These are phyloP conservation scores for Macropis europaea DNA, from an alignment of 2,888 invertebrate species.

Conservation along the genomic window DNA sequence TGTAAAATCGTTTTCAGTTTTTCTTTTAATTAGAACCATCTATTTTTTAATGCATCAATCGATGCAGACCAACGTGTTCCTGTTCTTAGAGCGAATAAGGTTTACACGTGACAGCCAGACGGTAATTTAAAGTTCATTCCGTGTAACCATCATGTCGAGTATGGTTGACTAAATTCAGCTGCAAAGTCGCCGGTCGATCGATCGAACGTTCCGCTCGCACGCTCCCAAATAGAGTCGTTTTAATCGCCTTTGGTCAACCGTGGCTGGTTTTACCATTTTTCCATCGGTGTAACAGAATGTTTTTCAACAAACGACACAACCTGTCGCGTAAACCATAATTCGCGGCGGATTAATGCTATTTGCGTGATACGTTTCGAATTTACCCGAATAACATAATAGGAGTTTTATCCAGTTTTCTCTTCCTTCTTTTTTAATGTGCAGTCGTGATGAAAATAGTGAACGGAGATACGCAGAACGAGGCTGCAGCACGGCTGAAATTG, in stretches of 20 bases:
- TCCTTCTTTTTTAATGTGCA: too few species aligned
- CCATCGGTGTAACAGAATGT: slow-evolving; percentile 12
- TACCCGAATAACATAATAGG: too few species aligned
- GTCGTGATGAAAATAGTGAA: too few species aligned
- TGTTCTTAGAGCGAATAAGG: slow-evolving; percentile 15
- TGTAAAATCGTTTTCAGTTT: too few species aligned
- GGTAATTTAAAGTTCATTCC: slow-evolving; percentile 38
- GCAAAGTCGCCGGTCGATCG: slow-evolving; percentile 34
- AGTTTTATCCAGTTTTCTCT: too few species aligned
- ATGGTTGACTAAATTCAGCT: slow-evolving; percentile 42
- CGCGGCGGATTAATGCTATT: neutral
- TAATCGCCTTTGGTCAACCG: slow-evolving; percentile 38
- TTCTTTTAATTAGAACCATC: too few species aligned
- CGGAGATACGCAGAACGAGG: too few species aligned
- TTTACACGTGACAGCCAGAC: slow-evolving; percentile 2
- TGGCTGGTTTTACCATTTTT: slow-evolving; percentile 16
- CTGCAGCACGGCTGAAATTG: too few species aligned
- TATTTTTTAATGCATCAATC: too few species aligned
- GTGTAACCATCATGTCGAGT: slow-evolving; percentile 16
- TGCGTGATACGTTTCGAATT: neutral
- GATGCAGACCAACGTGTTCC: too few species aligned
- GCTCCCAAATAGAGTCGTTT: slow-evolving; percentile 29
- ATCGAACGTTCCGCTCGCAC: slow-evolving; percentile 26
- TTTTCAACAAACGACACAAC: slow-evolving; percentile 6
- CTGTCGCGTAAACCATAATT: neutral